Conservation (phyloP, 64 coral and sea anemone genomes). For the Cladopsammia gracilis region DNA sequence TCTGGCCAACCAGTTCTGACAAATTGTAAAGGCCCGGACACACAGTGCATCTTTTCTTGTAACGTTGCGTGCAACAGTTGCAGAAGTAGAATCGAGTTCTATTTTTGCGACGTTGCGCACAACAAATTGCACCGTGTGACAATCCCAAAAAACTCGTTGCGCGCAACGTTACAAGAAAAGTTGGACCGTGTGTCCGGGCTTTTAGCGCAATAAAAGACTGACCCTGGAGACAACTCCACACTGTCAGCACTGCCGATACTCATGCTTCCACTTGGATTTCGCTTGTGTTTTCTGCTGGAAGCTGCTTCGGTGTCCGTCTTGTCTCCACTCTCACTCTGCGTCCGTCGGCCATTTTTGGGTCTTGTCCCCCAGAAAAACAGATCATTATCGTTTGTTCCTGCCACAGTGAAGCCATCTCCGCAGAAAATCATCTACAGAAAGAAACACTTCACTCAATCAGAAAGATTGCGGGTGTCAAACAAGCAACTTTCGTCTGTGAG, state of each 20-base stretch:
- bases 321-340: slow-evolving; percentile 73
- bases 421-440: slow-evolving; percentile 91
- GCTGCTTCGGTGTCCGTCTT: slow-evolving; percentile 75
- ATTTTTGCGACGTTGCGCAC: too few relatives aligned
- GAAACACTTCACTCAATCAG: background rate
- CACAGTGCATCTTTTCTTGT: too few relatives aligned
- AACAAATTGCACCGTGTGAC: too few relatives aligned
- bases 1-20: too few relatives aligned
- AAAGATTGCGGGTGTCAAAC: background rate
- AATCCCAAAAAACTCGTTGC: too few relatives aligned
- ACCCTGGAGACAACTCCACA: slow-evolving; percentile 57
- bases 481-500: too few relatives aligned
- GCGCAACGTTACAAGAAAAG: too few relatives aligned
- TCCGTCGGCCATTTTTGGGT: background rate
- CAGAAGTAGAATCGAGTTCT: too few relatives aligned
- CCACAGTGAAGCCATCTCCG: slow-evolving; percentile 89
- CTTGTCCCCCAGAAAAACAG: slow-evolving; percentile 94
- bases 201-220: background rate
- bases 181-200: too few relatives aligned
- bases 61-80: too few relatives aligned
- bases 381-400: slow-evolving; percentile 93
- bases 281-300: slow-evolving; percentile 68
- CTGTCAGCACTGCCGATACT: slow-evolving; percentile 85
- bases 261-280: slow-evolving; percentile 86
- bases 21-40: too few relatives aligned